Base-by-base conservation (phyloP, 2,797 vertebrate species). In the Cryptoprocta ferox region DNA sequence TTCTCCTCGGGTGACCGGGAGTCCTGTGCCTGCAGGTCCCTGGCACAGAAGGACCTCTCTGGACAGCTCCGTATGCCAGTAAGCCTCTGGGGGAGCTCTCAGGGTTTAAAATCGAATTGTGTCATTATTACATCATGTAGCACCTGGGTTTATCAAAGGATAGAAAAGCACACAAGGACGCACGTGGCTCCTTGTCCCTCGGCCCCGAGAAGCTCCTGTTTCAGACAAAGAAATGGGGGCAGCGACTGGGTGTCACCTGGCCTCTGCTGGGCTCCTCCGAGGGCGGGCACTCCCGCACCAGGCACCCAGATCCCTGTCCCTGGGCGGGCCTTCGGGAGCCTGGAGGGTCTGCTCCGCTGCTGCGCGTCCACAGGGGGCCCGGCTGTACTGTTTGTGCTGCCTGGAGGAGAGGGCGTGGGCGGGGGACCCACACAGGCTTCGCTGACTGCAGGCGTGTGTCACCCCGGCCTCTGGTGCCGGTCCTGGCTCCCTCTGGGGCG, bases 181-280 rank as follows among this genome's bases (percentile, higher is more conserved):
- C 53, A 3, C 1, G 15, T 11, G 45, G 48, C 26, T 45, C 45
- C 45, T n/a, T 30, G 30, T 18, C 19, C 45, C 75, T 21, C 10
- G 0, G 3, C 70, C 42, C 21, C 6, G 28, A 26, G 80, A 39
- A 37, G 48, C 83, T 96, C 76, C 78, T 71, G 19, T 83, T 96
- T 88, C 92, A n/a, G n/a, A n/a, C n/a, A 82, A 50, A 94, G 89
- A 81, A 59, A 80, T 6, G 70, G 83, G 68, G 89, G 83, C 50
- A 28, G 30, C 10, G 48, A 37, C 26, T 26, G 70, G 37, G 39
- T 45, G 71, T 8, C 76, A 28, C n/a, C 1, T n/a, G 5, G 32
- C 37, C 75, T n/a, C 16, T 21, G 75, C 42, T 5, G 8, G 30
- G 45, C 32, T 42, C 15, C 30, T 18, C 42, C 8, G 73, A 30